A percentile compares a stretch with the other conserved stretches of the same genome.
These are phyloP conservation scores for Lepus timidus DNA, from an alignment of 2,113 vertebrate genomes.

Conservation along the genomic window DNA sequence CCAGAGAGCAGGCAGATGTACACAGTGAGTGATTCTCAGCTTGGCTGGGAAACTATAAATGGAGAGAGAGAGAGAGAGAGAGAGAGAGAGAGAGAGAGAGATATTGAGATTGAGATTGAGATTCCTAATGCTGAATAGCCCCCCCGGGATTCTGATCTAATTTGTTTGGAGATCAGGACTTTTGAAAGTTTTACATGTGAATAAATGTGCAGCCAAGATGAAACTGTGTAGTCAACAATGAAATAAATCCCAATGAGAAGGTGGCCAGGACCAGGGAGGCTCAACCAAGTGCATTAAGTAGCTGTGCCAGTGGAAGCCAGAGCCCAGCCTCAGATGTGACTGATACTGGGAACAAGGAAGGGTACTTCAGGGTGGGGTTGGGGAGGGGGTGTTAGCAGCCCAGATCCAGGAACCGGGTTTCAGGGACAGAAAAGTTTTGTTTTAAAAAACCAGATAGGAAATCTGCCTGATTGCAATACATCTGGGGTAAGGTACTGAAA, in stretches of 20 bases:
- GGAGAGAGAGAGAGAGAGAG: too few relatives aligned
- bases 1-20: not conserved
- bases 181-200: not conserved
- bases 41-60: not conserved
- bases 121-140: not conserved
- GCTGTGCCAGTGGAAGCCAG: not conserved
- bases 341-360: not conserved
- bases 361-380: not conserved
- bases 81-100: too few relatives aligned
- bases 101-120: not conserved
- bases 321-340: not conserved
- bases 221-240: not conserved
- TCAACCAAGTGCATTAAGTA: not conserved
- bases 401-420: not conserved
- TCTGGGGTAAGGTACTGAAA: not conserved
- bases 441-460: not conserved
- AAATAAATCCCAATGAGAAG: not conserved
- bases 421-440: not conserved
- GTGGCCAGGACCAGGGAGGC: not conserved
- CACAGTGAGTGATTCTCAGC: not conserved
- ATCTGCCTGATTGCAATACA: not conserved
- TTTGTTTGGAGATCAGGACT: not conserved
- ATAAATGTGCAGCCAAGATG: not conserved
- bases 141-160: not conserved
- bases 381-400: not conserved